Percentiles rank a stretch among this genome's conserved stretches.
Conservation (phyloP, 1,140 invertebrate species). For the Penaeus indicus region DNA sequence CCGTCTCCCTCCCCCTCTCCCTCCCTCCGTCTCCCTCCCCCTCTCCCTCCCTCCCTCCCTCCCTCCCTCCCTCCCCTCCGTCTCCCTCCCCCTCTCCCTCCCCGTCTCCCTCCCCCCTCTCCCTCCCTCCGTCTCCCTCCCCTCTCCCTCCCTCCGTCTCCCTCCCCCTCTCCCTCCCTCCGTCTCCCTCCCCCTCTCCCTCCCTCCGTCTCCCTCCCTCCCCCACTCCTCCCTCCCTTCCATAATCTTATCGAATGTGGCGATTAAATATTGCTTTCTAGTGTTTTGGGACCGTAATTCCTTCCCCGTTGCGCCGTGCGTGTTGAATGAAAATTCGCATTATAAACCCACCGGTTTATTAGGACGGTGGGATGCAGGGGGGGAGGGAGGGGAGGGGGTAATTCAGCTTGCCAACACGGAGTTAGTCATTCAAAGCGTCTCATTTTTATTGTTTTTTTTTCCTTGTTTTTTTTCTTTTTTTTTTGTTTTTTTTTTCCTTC, state of each 20-base stretch:
- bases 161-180: neutral
- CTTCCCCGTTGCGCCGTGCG: no score
- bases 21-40: neutral
- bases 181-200: neutral
- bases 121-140: neutral
- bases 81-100: conserved; percentile 19
- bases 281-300: no score
- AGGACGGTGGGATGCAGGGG: no score
- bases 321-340: no score
- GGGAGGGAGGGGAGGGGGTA: no score
- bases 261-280: no score
- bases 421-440: no score
- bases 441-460: no score
- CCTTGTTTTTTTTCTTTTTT: no score
- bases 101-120: neutral
- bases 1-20: conserved; percentile 29
- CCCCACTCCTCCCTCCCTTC: neutral
- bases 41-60: neutral
- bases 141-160: conserved; percentile 1
- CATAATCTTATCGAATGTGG: neutral
- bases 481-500: no score
- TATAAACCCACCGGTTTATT: no score
- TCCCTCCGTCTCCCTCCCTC: neutral
- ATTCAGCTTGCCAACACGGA: no score
- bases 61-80: neutral